phyloP scores from a whole-genome alignment of 1,140 invertebrate genomes.

The Atta colombica region DNA sequence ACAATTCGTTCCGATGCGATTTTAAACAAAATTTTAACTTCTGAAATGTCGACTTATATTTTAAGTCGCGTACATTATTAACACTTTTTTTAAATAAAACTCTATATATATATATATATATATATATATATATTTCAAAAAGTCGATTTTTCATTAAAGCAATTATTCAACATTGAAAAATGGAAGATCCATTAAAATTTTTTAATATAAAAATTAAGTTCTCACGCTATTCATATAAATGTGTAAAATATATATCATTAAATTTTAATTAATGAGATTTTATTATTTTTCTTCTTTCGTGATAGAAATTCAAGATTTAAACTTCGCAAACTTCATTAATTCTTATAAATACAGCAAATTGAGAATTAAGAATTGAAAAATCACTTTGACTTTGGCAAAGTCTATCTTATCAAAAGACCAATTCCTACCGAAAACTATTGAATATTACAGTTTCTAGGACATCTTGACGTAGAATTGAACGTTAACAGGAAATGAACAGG shows the following conservation, averaged over 20 bases:
- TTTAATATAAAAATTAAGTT: neutral
- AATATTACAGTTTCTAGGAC: too few relatives aligned
- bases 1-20: neutral
- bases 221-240: neutral
- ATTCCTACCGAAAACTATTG: neutral
- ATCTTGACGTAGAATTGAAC: neutral
- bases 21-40: neutral
- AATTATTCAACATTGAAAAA: neutral
- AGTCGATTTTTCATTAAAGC: slow-evolving; percentile 1
- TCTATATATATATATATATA: too few relatives aligned
- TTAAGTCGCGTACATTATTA: too few relatives aligned
- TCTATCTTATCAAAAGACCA: neutral
- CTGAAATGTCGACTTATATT: neutral
- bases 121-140: too few relatives aligned
- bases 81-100: neutral
- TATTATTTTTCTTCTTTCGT: neutral
- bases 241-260: neutral
- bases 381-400: neutral
- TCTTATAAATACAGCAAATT: neutral
- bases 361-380: neutral
- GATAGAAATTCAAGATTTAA: neutral
- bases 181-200: neutral
- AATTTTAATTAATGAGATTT: neutral
- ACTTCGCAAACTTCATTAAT: neutral
- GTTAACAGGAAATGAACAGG: slow-evolving; percentile 27